Base-by-base conservation (phyloP, 1,140 invertebrate genomes). In the Bombus terrestris region DNA sequence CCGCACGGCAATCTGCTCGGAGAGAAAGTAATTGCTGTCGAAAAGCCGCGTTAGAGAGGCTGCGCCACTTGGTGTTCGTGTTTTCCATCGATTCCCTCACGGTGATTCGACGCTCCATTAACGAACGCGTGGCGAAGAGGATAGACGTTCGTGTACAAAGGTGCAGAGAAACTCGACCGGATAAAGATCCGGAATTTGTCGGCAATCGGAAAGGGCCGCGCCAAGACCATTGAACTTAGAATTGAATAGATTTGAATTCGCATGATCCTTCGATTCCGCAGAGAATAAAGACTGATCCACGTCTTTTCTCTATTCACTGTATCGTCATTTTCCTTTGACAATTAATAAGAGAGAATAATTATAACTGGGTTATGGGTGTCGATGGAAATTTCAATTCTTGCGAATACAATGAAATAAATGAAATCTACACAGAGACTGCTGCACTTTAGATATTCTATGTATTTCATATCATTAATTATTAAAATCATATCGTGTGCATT, bases 1-100 rank as follows among this genome's bases (percentile, higher is more conserved):
- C 32, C 32, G 28, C 71, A 22, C 41, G 28, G 39, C 41, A 39
- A 74, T 74, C n/a, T 28, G 13, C 72, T 53, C 32, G 3, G n/a
- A 35, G 41, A 22, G n/a, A n/a, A 74, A 74, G 73, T 74, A 74
- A 74, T 35, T 53, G 43, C 73, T 75, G 32, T 74, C 72, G 72
- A 74, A 74, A 74, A 74, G 39, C 71, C 71, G 71, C 15, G 72
- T 32, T 47, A 22, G 72, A 74, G 41, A 74, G n/a, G 39, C n/a
- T 32, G n/a, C 9, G 12, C 15, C 72, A 47, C 39, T 74, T 47
- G 41, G 39, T 47, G n/a, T 32, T 32, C 28, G 73, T 43, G 32
- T 53, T 53, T 74, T 35, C 73, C 43, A 75, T 75, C n/a, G 32
- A 53, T 47, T 74, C n/a, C 41, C n/a, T 53, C 41, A 9, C 72